Evolutionary conservation across 35 echinoderm and acorn worm species (phyloP).

Genomic region (Apostichopus japonicus): DNA sequence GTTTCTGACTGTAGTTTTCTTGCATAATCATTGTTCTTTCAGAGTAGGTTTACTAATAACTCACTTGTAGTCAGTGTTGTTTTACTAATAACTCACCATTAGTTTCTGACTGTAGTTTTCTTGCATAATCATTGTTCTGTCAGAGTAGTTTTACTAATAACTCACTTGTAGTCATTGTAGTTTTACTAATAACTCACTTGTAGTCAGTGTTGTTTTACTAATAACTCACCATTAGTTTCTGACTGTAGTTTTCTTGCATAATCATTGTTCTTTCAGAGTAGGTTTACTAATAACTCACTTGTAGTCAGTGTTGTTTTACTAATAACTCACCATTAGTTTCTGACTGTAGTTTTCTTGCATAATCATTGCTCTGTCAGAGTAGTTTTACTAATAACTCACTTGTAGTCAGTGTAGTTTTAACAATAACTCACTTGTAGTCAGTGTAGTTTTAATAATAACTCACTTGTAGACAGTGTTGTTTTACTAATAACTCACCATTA

Average conservation of each 20-base stretch:
- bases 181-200: no score
- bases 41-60: no score
- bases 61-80: neutral
- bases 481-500: slow-evolving; percentile 28
- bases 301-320: no score
- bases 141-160: no score
- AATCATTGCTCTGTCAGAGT: no score
- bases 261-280: no score
- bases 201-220: neutral
- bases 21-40: no score
- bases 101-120: no score
- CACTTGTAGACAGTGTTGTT: neutral
- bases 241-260: neutral
- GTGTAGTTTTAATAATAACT: neutral
- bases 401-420: neutral
- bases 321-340: neutral
- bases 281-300: neutral
- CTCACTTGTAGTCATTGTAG: no score
- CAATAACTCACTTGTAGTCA: neutral
- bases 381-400: no score
- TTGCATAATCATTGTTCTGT: no score
- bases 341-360: neutral
- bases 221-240: neutral
- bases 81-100: neutral
- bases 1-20: slow-evolving; percentile 78